phyloP scores from a whole-genome alignment of 2,888 invertebrate species.

The Ophonus ardosiacus region DNA sequence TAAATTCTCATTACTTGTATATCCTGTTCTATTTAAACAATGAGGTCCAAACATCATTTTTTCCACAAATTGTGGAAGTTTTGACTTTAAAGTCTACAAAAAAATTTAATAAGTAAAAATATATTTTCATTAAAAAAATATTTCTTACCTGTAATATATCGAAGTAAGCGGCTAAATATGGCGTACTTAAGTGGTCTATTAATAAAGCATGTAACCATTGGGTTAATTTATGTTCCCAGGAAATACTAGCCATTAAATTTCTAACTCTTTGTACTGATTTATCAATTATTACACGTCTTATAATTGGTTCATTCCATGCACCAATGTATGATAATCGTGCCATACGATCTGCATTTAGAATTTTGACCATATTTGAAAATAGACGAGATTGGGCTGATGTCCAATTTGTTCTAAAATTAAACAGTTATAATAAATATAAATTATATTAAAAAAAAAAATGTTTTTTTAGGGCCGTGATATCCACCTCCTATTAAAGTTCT shows the following conservation, averaged over 20 bases:
- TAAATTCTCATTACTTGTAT: slow-evolving; percentile 81
- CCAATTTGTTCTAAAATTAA: slow-evolving; percentile 79
- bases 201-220: slow-evolving; percentile 88
- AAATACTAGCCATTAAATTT: slow-evolving; percentile 82
- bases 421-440: not conserved
- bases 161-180: slow-evolving; percentile 85
- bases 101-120: slow-evolving; percentile 15
- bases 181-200: slow-evolving; percentile 82
- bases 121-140: not conserved
- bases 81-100: slow-evolving; percentile 79
- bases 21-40: slow-evolving; percentile 75
- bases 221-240: slow-evolving; percentile 85
- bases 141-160: slow-evolving; percentile 84
- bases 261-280: slow-evolving; percentile 83
- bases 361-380: slow-evolving; percentile 81
- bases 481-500: no score
- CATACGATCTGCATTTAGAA: slow-evolving; percentile 83
- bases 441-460: not conserved
- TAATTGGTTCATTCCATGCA: slow-evolving; percentile 82
- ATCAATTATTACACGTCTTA: slow-evolving; percentile 84
- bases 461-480: no score
- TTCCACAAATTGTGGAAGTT: slow-evolving; percentile 85
- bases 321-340: slow-evolving; percentile 81
- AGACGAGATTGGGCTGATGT: slow-evolving; percentile 81
- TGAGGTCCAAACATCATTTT: slow-evolving; percentile 82